phyloP scores from a whole-genome alignment of 2,888 invertebrate genomes.

The Glyphotaelius pellucidus region DNA sequence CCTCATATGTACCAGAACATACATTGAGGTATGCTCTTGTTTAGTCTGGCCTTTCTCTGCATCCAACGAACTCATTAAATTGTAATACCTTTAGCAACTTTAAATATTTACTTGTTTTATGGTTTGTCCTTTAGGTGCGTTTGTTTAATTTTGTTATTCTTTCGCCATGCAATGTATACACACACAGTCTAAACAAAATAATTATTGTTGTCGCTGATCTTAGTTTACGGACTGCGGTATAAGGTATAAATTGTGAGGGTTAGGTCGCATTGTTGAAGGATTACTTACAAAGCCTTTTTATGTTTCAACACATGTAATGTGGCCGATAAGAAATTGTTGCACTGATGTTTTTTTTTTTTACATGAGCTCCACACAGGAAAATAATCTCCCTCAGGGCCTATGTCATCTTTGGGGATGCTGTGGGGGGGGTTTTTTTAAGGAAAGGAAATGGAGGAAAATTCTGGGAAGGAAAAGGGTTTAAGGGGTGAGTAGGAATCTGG shows the following conservation, averaged over 20 bases:
- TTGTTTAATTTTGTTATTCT: not conserved
- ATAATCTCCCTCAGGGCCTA: no score
- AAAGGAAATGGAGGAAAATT: no score
- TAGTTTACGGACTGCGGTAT: not conserved
- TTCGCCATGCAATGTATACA: not conserved
- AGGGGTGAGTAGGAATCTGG: no score
- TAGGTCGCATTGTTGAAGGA: not conserved
- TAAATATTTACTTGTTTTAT: not conserved
- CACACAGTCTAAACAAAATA: not conserved
- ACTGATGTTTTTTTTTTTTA: no score
- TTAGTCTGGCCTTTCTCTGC: not conserved
- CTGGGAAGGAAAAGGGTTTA: no score
- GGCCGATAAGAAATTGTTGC: not conserved
- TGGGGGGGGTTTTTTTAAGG: no score
- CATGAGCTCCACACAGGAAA: no score
- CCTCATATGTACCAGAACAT: not conserved
- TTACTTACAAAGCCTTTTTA: not conserved
- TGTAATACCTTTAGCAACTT: not conserved
- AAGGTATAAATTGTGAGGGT: not conserved
- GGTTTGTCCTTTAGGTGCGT: not conserved
- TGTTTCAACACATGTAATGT: not conserved
- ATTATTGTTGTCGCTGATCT: not conserved
- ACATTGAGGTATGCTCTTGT: not conserved
- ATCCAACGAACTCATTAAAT: not conserved
- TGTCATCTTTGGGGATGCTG: no score